A percentile compares a stretch with the other conserved stretches of the same genome.
phyloP scores from a whole-genome alignment of 2,888 invertebrate species.

The Drosophila hamatofila region DNA sequence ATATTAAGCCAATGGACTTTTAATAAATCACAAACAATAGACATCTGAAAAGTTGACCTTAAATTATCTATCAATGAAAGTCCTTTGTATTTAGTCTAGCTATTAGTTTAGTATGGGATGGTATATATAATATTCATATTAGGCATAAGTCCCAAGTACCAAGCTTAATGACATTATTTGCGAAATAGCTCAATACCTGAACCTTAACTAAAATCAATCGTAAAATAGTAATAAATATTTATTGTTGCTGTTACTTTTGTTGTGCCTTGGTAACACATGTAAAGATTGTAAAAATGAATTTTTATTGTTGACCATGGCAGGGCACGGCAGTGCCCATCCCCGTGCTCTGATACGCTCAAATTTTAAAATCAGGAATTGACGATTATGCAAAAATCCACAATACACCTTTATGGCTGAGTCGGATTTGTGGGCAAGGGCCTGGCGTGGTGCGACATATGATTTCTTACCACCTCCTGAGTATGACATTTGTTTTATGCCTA shows the following conservation, averaged over 20 bases:
- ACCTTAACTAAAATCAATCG: slow-evolving; percentile 71
- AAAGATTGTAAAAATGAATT: slow-evolving; percentile 77
- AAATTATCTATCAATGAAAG: neutral
- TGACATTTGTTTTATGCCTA: slow-evolving; percentile 78
- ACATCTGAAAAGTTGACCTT: neutral
- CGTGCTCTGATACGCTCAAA: slow-evolving; percentile 43
- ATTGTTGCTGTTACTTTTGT: slow-evolving; percentile 39
- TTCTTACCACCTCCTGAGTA: slow-evolving; percentile 66
- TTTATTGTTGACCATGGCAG: slow-evolving; percentile 72
- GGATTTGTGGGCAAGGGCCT: slow-evolving; percentile 29
- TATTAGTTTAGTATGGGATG: no score
- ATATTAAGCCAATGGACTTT: neutral
- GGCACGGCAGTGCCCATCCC: slow-evolving; percentile 5
- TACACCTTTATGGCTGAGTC: slow-evolving; percentile 64
- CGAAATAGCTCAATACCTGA: slow-evolving; percentile 46
- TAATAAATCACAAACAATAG: neutral
- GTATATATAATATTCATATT: no score
- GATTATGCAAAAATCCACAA: slow-evolving; percentile 77
- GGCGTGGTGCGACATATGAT: slow-evolving; percentile 42
- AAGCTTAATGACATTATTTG: slow-evolving; percentile 63
- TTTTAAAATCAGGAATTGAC: slow-evolving; percentile 79
- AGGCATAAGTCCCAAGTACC: neutral
- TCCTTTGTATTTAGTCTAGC: neutral
- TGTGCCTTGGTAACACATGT: slow-evolving; percentile 67
- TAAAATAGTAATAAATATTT: slow-evolving; percentile 79